Evolutionary conservation across 2,113 vertebrate species (phyloP), one percentile per base, ranked within the genome.

Genomic region (Spermophilus dauricus): DNA sequence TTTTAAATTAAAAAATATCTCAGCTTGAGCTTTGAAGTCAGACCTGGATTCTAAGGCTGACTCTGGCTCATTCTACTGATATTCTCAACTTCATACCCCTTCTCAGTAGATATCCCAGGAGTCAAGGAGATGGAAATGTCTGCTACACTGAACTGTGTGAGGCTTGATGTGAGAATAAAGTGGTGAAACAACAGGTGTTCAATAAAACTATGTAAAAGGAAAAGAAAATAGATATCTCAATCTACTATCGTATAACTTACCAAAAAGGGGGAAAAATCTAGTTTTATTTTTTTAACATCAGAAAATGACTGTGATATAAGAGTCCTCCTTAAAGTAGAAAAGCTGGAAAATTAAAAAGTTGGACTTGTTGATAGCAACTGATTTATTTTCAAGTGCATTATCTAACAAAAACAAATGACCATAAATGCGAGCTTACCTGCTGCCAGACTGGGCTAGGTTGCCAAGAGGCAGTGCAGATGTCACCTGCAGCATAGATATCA

Each of bases 401-500:
- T 90, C 12, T 39, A 48, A 53, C 5, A 34, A 2, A 81, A 65
- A 39, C 3, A 11, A 3, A 10, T 24, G 34, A 6, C n/a, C 39
- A 10, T 0, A 5, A 10, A 4, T 24, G 69, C 9, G 0, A 1
- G 17, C 30, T 85, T 98, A 99, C 99, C 99, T 99, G 99, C 94
- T 99, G 99, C 99, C 99, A 99, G 80, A 99, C 96, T 0, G 98
- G 97, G 78, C 99, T 99, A 0, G 98, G 99, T 30, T 99, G 98
- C 99, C 99, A 99, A 4, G 99, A 98, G 0, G 99, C 99, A 0
- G 99, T 99, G 98, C 99, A 99, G 94, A 99, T 99, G 3, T 99
- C 99, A 30, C 99, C 99, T 16, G 99, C 99, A 1, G 99, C 99
- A 0, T 99, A 99, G 70, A 99, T 89, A 2, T 99, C 99, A 26